phyloP scores from a whole-genome alignment of 1,140 invertebrate species.

The Pogonognathellus flavescens region DNA sequence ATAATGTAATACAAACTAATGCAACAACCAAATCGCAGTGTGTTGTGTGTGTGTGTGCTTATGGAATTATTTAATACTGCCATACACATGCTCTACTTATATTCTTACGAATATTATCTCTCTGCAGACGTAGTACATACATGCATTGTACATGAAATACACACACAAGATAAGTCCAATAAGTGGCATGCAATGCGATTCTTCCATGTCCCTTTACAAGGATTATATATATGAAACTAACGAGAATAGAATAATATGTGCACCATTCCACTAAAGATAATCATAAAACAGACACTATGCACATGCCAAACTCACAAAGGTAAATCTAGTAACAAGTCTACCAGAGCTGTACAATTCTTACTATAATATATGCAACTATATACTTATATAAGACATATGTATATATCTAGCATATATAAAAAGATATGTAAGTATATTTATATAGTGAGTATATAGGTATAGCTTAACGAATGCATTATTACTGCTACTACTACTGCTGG shows the following conservation, averaged over 20 bases:
- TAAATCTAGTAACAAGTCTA: neutral
- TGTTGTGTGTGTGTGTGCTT: conserved; percentile 21
- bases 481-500: too few species aligned
- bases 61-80: neutral
- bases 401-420: too few species aligned
- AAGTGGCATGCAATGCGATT: conserved; percentile 35
- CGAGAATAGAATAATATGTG: too few species aligned
- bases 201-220: neutral
- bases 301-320: conserved; percentile 21
- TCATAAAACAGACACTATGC: conserved; percentile 33
- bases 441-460: too few species aligned
- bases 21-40: neutral
- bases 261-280: neutral
- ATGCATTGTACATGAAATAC: neutral
- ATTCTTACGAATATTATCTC: too few species aligned
- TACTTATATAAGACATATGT: neutral
- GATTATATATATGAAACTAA: too few species aligned
- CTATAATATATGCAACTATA: neutral
- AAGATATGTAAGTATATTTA: too few species aligned
- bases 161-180: too few species aligned
- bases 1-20: conserved; percentile 9
- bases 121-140: neutral
- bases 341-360: neutral
- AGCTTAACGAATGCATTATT: too few species aligned
- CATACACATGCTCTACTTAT: too few species aligned